Evolutionary conservation across 2,888 invertebrate genomes (phyloP), one percentile per base, ranked within the genome.

Genomic region (Oscheius myriophilus): DNA sequence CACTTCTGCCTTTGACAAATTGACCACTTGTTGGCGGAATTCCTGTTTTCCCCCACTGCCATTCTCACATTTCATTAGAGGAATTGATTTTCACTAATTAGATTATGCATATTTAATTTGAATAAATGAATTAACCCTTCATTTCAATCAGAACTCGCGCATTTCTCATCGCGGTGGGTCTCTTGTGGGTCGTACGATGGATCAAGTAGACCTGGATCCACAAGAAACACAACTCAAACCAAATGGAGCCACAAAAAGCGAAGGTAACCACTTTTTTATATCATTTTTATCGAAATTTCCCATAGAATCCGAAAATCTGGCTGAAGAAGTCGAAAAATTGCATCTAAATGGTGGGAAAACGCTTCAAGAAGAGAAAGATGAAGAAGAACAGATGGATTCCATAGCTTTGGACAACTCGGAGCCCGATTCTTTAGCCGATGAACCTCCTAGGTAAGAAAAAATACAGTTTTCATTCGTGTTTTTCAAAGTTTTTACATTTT

Each of bases 311-410:
- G 33, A 33, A 33, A 33, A 33, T 46, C 3, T 21, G 21, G 49
- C 21, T 46, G n/a, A 46, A 46, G 21, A 53, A 53, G 26, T 23
- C 21, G 42, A 23, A 39, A 39, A 33, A 14, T 18, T 6, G 33
- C 43, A 41, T 4, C 12, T 49, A 25, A 39, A 23, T 41, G 25
- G 18, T 23, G 51, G 21, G 11, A 66, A 66, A 45, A 49, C 66
- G n/a, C 16, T 66, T n/a, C 57, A 66, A 57, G 66, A 66, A 23
- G 57, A 57, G 41, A 66, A 39, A 25, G 58, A 45, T 16, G 66
- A 66, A 41, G 66, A 66, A 26, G 66, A 55, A 49, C 52, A 66
- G 23, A 66, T 66, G 66, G 66, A 66, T 39, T 57, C 57, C n/a
- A 66, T 66, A 18, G 66, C 66, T 16, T 26, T 66, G 21, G 66